These are phyloP conservation scores for Luperina nickerlii DNA, from an alignment of 2,888 invertebrate genomes.

Conservation along the genomic window DNA sequence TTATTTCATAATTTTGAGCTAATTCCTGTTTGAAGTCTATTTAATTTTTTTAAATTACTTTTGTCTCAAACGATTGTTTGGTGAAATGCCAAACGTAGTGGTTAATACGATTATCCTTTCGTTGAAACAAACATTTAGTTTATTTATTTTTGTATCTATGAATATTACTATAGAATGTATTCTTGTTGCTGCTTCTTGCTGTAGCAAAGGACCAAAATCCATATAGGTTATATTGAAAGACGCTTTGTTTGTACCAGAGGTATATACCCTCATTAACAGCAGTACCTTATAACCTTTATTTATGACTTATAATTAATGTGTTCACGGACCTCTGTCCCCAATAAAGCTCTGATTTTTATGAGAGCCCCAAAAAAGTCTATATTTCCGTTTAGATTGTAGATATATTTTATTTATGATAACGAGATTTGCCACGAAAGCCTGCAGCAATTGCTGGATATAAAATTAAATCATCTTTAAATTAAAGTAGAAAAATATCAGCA, in stretches of 20 bases:
- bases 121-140: not conserved
- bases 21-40: too few species aligned
- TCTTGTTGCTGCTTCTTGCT: too few species aligned
- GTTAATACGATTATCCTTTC: not conserved
- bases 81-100: not conserved
- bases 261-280: conserved; percentile 22
- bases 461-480: conserved; percentile 23
- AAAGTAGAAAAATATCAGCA: conserved; percentile 8
- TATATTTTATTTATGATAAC: conserved; percentile 44
- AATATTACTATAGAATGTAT: not conserved
- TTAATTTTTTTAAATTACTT: too few species aligned
- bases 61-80: not conserved
- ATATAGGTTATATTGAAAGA: not conserved
- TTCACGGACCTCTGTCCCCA: conserved; percentile 24
- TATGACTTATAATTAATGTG: conserved; percentile 12
- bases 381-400: conserved; percentile 29
- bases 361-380: not conserved
- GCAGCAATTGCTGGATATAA: not conserved
- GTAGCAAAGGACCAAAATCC: not conserved
- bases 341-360: conserved; percentile 37
- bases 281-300: conserved; percentile 18
- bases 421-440: conserved; percentile 22
- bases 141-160: not conserved
- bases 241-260: not conserved
- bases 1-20: too few species aligned